A percentile compares a stretch with the other conserved stretches of the same genome.
Conservation (phyloP, 1,140 invertebrate genomes). For the Psix sp. region DNA sequence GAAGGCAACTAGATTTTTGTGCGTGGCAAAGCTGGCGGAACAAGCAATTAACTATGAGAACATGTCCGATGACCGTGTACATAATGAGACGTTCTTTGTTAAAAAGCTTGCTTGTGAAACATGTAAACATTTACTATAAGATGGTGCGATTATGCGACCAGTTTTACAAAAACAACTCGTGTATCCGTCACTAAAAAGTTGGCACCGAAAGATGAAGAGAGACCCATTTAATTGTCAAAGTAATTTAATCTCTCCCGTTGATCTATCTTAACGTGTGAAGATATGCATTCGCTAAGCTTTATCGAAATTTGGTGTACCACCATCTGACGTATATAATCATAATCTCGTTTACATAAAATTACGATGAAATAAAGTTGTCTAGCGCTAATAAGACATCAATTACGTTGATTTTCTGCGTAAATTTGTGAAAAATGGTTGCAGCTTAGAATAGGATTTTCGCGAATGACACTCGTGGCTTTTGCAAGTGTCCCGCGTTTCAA, state of each 20-base stretch:
- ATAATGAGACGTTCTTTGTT: conserved; percentile 58
- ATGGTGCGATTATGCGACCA: conserved; percentile 60
- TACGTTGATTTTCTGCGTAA: conserved; percentile 22
- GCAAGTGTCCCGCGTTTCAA: conserved; percentile 39
- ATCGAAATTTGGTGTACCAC: conserved; percentile 2
- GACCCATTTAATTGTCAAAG: conserved; percentile 51
- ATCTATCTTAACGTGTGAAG: conserved; percentile 25
- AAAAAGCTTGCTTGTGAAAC: conserved; percentile 36
- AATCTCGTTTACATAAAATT: conserved; percentile 30
- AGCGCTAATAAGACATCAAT: conserved; percentile 51
- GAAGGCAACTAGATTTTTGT: conserved; percentile 39
- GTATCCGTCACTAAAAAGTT: conserved; percentile 52
- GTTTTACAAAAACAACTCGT: conserved; percentile 55
- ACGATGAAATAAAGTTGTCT: conserved; percentile 34
- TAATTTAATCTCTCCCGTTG: conserved; percentile 22
- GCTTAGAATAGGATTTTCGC: conserved; percentile 12
- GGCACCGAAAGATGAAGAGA: conserved; percentile 43
- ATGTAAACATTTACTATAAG: conserved; percentile 44
- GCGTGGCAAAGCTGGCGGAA: conserved; percentile 31
- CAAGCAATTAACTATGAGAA: conserved; percentile 55
- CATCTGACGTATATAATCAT: conserved; percentile 4
- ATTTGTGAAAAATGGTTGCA: conserved; percentile 16
- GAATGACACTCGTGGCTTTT: conserved; percentile 30
- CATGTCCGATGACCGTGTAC: conserved; percentile 42
- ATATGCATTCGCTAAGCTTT: conserved; percentile 11